phyloP scores from a whole-genome alignment of 2,888 invertebrate genomes.

The Epinotia bilunana region DNA sequence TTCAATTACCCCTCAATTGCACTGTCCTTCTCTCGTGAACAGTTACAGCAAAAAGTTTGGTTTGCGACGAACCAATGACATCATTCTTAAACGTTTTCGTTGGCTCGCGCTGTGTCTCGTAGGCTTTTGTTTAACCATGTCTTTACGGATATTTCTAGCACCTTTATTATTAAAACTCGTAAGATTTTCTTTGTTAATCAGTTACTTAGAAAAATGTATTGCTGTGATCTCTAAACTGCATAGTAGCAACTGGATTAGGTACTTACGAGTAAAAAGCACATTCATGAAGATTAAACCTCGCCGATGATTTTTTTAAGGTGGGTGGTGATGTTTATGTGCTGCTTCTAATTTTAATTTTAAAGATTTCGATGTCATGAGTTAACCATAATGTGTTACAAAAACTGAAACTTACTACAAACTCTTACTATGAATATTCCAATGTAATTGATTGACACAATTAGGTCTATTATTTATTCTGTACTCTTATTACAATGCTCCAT shows the following conservation, averaged over 20 bases:
- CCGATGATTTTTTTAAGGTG: too few relatives aligned
- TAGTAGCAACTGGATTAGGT: too few relatives aligned
- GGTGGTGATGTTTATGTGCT: not conserved
- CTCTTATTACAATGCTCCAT: slow-evolving; percentile 3
- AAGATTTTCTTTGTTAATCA: too few relatives aligned
- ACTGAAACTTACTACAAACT: not conserved
- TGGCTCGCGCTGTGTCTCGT: slow-evolving; percentile 4
- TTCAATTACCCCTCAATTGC: slow-evolving; percentile 58
- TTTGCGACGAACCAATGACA: not conserved
- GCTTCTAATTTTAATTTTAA: not conserved
- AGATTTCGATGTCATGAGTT: not conserved
- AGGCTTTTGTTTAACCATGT: not conserved
- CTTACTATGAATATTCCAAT: not conserved
- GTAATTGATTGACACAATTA: slow-evolving; percentile 2
- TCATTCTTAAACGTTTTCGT: slow-evolving; percentile 9
- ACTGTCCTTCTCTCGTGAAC: slow-evolving; percentile 46
- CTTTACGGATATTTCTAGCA: not conserved
- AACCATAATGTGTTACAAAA: not conserved
- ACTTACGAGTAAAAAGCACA: not conserved
- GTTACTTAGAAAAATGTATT: too few relatives aligned
- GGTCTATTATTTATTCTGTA: too few relatives aligned
- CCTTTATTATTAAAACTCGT: too few relatives aligned
- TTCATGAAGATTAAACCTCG: not conserved
- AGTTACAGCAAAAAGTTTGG: slow-evolving; percentile 37
- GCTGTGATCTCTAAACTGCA: too few relatives aligned